Evolutionary conservation across 2,113 vertebrate species (phyloP), one percentile per base, ranked within the genome.

Genomic region (Rhombomys opimus): DNA sequence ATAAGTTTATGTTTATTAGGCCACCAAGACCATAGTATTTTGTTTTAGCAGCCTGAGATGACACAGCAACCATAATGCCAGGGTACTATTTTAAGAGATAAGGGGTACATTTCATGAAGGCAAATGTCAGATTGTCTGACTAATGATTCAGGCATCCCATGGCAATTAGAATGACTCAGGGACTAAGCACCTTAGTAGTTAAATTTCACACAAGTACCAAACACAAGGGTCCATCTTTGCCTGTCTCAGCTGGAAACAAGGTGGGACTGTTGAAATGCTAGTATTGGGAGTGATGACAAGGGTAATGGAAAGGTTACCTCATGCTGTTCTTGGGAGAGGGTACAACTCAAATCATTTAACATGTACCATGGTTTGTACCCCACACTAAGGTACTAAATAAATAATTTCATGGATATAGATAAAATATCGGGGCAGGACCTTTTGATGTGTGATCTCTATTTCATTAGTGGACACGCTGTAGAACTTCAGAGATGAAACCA

Each of bases 271-370:
- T 80, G 13, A 59, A 76, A 38, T 87, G 54, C 57, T 57, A 7
- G 38, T 12, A 4, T 46, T 32, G 25, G n/a, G 38, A 32, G 50
- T 67, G 35, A 61, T 63, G n/a, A 7, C 68, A 35, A 57, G 70
- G 52, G 57, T n/a, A 32, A 23, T 81, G 11, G 38, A 52, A 90
- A 50, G 75, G 15, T 14, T 80, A 84, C 54, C 8, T 57, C 52
- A 32, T 30, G 84, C 70, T 94, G 75, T 57, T 68, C 73, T 30
- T 90, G 61, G 78, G 38, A 65, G 54, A 90, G 30, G 23, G 38
- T 76, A 4, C 17, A 73, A 1, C 90, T 93, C 90, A 86, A 93
- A 32, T 91, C 23, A 77, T 94, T 97, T 90, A 78, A 77, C 65
- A 91, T 8, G 1, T 75, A 63, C 50, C 35, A 68, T 75, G 61